Evolutionary conservation across 2,888 invertebrate genomes (phyloP), one percentile per base, ranked within the genome.

Genomic region (Drosophila meridionalis): DNA sequence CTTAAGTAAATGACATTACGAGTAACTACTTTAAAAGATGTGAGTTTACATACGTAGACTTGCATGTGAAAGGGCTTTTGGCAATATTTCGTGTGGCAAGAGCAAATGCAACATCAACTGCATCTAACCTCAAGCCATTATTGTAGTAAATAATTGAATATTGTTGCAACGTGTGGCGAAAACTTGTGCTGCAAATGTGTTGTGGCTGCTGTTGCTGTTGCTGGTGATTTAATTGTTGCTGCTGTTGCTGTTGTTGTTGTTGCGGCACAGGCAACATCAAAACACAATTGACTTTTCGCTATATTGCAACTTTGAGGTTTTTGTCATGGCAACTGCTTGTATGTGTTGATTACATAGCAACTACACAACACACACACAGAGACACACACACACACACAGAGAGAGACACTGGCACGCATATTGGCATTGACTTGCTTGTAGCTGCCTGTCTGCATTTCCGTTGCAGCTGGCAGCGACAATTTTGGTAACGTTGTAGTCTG

Each of bases 281-380:
- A 87, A 87, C 77, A 79, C 86, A 87, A 89, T 87, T 87, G 89
- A 87, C 86, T 89, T 86, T 89, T 84, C 79, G 75, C 76, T 81
- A 82, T 77, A 85, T 80, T 72, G 79, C 74, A 87, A 87, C 73
- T 81, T 87, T 78, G 82, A 76, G 86, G 76, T 84, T 86, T 68
- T 71, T 80, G 76, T 65, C 67, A 68, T 68, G 64, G 72, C 69
- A 78, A 72, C 60, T 69, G 47, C 12, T 32, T 79, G 75, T 80
- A 48, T 69, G 70, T 72, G 65, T 75, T 76, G 74, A 82, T 70
- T 80, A 65, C 57, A 67, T 47, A 32, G 40, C 52, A 52, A 50
- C 64, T 50, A 11, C 47, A 36, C 43, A 36, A 14, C n/a, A 32
- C 55, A 43, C 59, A 32, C 38, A 34, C 34, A 43, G 14, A 11